phyloP scores from a whole-genome alignment of 1,140 invertebrate species.

The Harpegnathos saltator region DNA sequence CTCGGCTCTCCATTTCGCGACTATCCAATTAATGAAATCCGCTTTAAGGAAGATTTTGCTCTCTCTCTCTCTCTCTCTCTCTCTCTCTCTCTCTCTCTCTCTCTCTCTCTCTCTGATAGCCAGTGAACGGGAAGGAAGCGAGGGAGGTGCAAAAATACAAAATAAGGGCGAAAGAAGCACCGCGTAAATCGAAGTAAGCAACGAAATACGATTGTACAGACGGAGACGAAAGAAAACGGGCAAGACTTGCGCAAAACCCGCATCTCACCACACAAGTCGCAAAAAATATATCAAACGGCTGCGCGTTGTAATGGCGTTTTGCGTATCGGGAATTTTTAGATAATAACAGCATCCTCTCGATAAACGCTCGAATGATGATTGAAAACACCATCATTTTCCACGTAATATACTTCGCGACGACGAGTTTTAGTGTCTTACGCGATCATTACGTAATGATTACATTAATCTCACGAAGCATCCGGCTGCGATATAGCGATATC shows the following conservation, averaged over 20 bases:
- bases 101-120: slow-evolving; percentile 10
- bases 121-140: slow-evolving; percentile 8
- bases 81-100: too few species aligned
- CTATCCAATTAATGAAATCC: slow-evolving; percentile 48
- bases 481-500: slow-evolving; percentile 27
- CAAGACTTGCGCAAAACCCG: too few species aligned
- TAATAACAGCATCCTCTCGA: too few species aligned
- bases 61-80: not conserved
- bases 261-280: too few species aligned
- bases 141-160: slow-evolving; percentile 1
- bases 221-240: not conserved
- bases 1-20: slow-evolving; percentile 20
- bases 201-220: not conserved
- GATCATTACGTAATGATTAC: not conserved
- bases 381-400: too few species aligned
- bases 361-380: too few species aligned
- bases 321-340: too few species aligned
- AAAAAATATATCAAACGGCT: too few species aligned
- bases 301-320: too few species aligned
- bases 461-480: not conserved
- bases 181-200: not conserved
- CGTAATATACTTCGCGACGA: too few species aligned
- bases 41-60: slow-evolving; percentile 29
- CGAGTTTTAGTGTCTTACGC: too few species aligned
- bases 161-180: not conserved